Base-by-base conservation (phyloP, 2,113 vertebrate species). In the Megaleporinus macrocephalus region DNA sequence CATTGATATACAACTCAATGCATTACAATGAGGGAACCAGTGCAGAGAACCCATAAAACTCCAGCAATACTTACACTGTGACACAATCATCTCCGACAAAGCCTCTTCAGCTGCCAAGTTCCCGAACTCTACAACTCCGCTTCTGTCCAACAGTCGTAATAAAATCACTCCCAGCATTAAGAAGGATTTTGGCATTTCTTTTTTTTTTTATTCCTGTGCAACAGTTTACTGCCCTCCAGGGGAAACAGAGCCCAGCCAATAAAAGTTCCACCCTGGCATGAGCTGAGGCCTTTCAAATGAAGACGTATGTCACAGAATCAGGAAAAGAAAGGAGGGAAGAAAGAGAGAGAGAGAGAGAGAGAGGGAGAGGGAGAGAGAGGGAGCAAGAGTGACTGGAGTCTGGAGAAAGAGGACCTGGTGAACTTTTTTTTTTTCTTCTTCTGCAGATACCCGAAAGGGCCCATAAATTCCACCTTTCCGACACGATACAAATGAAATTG, bases 191-290 rank as follows among this genome's bases (percentile, higher is more conserved):
- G 91, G 90, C 90, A 87, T 92, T 90, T 80, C 87, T 91, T 90
- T 89, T 89, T 68, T n/a, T 68, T 80, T 86, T 80, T 80, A 80
- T 83, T 81, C 92, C 82, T 92, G 90, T 91, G 90, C 91, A 87
- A 85, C 86, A 90, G 88, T 92, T 91, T 93, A 94, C 88, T 85
- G 89, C 90, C 82, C 91, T 91, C 90, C 87, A 85, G 90, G 91
- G 89, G 89, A 92, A 90, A 92, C 86, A 9, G 86, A 88, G 87
- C 89, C 88, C 87, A 89, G 89, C 91, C 93, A 94, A 88, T 91
- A 91, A 91, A 94, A 93, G 91, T 91, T 94, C 90, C 91, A 92
- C 83, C 86, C 87, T 92, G 92, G 93, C 90, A 92, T 83, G 86
- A 90, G 86, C 89, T 36, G 83, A 92, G 90, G 84, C 86, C 86